Conservation (phyloP, 2,888 invertebrate genomes). For the Rhaphigaster nebulosa region DNA sequence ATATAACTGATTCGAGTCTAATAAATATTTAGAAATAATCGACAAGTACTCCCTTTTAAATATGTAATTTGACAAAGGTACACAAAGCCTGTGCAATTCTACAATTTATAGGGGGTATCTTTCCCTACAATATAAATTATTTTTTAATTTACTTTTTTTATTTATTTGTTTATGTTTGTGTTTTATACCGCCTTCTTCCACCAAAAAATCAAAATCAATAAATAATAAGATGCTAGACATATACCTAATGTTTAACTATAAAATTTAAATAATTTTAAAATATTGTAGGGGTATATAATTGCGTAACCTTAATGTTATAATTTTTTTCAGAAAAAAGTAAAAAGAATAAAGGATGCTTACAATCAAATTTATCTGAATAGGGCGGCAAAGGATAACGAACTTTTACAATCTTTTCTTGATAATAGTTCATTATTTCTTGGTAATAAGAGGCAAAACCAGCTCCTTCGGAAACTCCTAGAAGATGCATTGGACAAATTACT, state of each 20-base stretch:
- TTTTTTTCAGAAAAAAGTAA: conserved; percentile 40
- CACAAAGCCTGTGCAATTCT: too few species aligned
- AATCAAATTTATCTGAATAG: conserved; percentile 30
- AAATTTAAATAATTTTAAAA: neutral
- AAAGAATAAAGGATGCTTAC: conserved; percentile 42
- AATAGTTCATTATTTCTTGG: neutral
- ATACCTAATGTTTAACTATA: neutral
- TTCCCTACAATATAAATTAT: too few species aligned
- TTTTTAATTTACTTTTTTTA: too few species aligned
- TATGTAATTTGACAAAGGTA: too few species aligned
- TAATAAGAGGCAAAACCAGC: conserved; percentile 45
- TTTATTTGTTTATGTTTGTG: too few species aligned
- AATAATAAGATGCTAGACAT: too few species aligned
- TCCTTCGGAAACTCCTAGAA: conserved; percentile 22
- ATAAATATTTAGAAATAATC: too few species aligned
- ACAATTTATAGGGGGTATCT: too few species aligned
- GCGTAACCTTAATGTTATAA: neutral
- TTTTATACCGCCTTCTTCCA: too few species aligned
- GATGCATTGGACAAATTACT: neutral
- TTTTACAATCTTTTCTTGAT: conserved; percentile 1
- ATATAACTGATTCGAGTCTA: too few species aligned
- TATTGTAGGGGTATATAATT: neutral
- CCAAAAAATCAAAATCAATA: too few species aligned
- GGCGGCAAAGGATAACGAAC: conserved; percentile 11
- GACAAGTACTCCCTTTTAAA: too few species aligned